Evolutionary conservation across 1,140 invertebrate genomes (phyloP).

Genomic region (Aphaenogaster rudis): DNA sequence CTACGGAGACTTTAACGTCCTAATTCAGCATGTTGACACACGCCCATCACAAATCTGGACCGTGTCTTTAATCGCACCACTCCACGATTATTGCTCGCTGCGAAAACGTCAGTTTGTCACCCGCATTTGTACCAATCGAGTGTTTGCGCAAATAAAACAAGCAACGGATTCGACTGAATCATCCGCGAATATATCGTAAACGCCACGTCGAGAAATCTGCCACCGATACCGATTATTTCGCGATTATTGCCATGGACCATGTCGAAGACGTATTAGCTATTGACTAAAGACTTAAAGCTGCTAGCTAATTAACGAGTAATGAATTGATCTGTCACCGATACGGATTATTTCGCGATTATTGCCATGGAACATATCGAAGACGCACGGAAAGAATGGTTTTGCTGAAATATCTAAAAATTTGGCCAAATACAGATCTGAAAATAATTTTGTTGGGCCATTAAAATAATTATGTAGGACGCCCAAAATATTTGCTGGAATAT

Average conservation of each 20-base stretch:
- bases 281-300: neutral
- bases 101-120: neutral
- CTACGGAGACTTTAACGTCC: neutral
- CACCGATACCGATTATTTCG: conserved; percentile 3
- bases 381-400: no score
- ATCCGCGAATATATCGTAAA: neutral
- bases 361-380: neutral
- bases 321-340: neutral
- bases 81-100: conserved; percentile 4
- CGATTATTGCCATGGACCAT: neutral
- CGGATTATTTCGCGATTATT: neutral
- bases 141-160: conserved; percentile 33
- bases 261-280: neutral
- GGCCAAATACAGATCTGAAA: no score
- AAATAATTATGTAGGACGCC: no score
- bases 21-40: conserved; percentile 37
- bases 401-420: no score
- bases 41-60: neutral
- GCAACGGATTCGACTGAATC: neutral
- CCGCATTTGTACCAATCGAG: neutral
- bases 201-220: neutral
- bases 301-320: neutral
- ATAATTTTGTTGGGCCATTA: no score
- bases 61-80: neutral
- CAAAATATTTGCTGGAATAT: no score